Evolutionary conservation across 2,113 vertebrate species (phyloP), one percentile per base, ranked within the genome.

Genomic region (Mus spicilegus): DNA sequence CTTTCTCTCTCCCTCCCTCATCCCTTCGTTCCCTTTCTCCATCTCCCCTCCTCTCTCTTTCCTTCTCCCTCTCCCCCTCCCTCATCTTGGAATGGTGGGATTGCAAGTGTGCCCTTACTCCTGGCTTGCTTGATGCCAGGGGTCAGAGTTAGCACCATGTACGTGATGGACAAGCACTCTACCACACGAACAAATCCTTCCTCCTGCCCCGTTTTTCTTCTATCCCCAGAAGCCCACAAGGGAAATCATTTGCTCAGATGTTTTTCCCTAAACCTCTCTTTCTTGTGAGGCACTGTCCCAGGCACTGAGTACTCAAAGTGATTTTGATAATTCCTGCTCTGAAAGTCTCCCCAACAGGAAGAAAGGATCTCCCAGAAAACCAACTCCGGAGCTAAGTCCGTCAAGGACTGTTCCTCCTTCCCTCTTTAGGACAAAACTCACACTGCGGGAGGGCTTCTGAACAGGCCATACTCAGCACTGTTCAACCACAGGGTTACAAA

Each of bases 391-490:
- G 17, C n/a, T 12, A 2, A 54, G 24, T 9, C 56, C n/a, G 28
- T 11, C 2, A 28, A 16, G 26, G 19, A 30, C 26, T n/a, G 22
- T 14, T 8, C 28, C 19, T 2, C 26, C n/a, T 82, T 78, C 46
- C 86, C 65, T 7, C 63, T 39, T 54, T 0, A 4, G 0, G 42
- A 33, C 46, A 54, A 5, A 84, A 56, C 49, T 42, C n/a, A 24
- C 77, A 42, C 84, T 1, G 14, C 14, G 6, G 17, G 4, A 39
- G 56, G 0, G 13, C 54, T 77, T n/a, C 22, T 0, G 13, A 56
- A 76, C 51, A 46, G 14, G 12, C 49, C 51, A 1, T 14, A 26
- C 28, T 8, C 0, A 0, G 28, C 54, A 56, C 7, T 9, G 3
- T 33, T 69, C 1, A 26, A 51, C 89, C 17, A 26, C 0, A 6